These are phyloP conservation scores for Thamnophis sirtalis DNA, from an alignment of 2,113 vertebrate species.

Conservation along the genomic window DNA sequence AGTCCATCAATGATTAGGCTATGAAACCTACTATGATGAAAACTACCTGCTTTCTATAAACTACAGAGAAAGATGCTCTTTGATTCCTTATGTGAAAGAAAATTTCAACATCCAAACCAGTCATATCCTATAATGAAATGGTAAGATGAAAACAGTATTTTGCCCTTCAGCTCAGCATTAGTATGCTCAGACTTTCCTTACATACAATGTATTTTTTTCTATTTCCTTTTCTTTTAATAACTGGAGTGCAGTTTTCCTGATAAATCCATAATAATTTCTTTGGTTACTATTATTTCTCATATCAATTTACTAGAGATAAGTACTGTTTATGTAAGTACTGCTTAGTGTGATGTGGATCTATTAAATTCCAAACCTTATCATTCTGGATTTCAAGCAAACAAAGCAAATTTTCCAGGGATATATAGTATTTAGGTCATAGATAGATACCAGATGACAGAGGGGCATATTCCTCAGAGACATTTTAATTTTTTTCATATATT, in stretches of 20 bases:
- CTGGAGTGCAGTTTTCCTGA: not conserved
- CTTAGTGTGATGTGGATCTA: not conserved
- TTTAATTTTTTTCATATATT: not conserved
- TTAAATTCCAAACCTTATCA: not conserved
- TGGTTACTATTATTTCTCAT: not conserved
- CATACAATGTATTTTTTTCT: not conserved
- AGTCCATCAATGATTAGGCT: not conserved
- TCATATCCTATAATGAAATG: not conserved
- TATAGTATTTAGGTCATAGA: not conserved
- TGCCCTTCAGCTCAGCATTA: not conserved
- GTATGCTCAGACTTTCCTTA: not conserved
- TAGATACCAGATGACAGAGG: not conserved
- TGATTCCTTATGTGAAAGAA: not conserved
- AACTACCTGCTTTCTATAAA: not conserved
- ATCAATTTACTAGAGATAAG: not conserved
- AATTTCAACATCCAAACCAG: not conserved
- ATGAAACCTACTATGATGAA: not conserved
- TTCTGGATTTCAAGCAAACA: not conserved
- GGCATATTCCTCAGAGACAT: not conserved
- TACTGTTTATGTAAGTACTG: not conserved
- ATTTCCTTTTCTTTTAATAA: not conserved
- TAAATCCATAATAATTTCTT: not conserved
- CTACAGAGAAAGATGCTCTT: not conserved
- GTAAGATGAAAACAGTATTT: not conserved
- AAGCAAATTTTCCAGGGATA: not conserved